A percentile compares a stretch with the other conserved stretches of the same genome.
Conservation (phyloP, 1,140 invertebrate genomes). For the Apis cerana region DNA sequence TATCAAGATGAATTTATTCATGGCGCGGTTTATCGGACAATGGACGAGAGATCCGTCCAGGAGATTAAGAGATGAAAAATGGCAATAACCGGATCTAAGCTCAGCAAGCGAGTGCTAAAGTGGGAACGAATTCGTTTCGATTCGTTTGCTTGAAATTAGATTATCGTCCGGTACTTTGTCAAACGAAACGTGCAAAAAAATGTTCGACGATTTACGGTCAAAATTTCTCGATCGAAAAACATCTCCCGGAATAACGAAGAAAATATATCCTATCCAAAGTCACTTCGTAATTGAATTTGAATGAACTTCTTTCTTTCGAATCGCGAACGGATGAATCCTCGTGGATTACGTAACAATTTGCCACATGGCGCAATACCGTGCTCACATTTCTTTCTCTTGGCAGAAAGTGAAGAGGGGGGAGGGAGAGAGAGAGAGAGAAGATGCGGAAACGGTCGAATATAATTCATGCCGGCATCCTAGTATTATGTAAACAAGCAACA, state of each 20-base stretch:
- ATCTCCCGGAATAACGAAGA: background rate
- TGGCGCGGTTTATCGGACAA: conserved; percentile 38
- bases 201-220: background rate
- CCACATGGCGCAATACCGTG: conserved; percentile 10
- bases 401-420: too few species aligned
- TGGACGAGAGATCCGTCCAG: background rate
- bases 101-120: background rate
- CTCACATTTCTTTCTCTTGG: background rate
- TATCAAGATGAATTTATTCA: conserved; percentile 37
- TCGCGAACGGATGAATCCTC: background rate
- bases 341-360: conserved; percentile 19
- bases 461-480: background rate
- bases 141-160: background rate
- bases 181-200: too few species aligned
- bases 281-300: background rate
- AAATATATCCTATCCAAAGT: too few species aligned
- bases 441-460: background rate
- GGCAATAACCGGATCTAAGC: background rate
- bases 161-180: background rate
- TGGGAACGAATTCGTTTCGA: background rate
- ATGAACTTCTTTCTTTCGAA: background rate
- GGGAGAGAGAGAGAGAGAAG: too few species aligned
- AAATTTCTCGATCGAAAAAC: background rate
- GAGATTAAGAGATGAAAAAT: conserved; percentile 29
- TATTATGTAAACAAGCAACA: background rate